Evolutionary conservation across 2,888 invertebrate genomes (phyloP), one percentile per base, ranked within the genome.

Genomic region (Stenodema calcarata): DNA sequence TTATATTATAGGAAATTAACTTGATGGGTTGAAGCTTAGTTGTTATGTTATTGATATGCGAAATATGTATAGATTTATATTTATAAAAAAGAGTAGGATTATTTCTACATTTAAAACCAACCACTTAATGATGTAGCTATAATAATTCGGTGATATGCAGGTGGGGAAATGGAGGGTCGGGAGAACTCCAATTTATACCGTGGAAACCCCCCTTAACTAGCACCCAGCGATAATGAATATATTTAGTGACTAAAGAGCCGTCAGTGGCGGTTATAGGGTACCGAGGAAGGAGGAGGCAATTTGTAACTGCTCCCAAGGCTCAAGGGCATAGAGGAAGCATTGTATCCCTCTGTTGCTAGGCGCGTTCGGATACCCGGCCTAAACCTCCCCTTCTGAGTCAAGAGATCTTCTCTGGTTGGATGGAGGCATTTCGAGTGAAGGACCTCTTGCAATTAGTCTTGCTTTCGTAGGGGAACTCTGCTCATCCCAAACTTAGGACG

Each of bases 331-430:
- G 62, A 62, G 62, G 62, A 62, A 62, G 62, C 62, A 23, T 62
- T 62, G 62, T 62, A 62, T 62, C 62, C 62, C 62, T 47, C 47
- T 62, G 62, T 62, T 62, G 62, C 62, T 62, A 62, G 62, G 62
- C 62, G 62, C 23, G 62, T 27, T 62, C 62, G 27, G 62, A 4
- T 62, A 62, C 62, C n/a, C 27, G 12, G n/a, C n/a, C n/a, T 18
- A 23, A 62, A 62, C 62, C 62, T 18, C 62, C 62, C 62, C 62
- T 62, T 62, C 23, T 23, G 62, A 62, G 23, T 23, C 23, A 47
- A 47, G 62, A 62, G 62, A 35, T 35, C 2, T 18, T 62, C 62
- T 62, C 62, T 23, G 47, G 18, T 18, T 62, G 62, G 62, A 62
- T 62, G 62, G 12, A 23, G 62, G 62, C 62, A 18, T 23, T 62